Percentiles rank a stretch among this genome's conserved stretches.
Conservation (phyloP, 2,113 vertebrate species). For the Mustela nigripes region DNA sequence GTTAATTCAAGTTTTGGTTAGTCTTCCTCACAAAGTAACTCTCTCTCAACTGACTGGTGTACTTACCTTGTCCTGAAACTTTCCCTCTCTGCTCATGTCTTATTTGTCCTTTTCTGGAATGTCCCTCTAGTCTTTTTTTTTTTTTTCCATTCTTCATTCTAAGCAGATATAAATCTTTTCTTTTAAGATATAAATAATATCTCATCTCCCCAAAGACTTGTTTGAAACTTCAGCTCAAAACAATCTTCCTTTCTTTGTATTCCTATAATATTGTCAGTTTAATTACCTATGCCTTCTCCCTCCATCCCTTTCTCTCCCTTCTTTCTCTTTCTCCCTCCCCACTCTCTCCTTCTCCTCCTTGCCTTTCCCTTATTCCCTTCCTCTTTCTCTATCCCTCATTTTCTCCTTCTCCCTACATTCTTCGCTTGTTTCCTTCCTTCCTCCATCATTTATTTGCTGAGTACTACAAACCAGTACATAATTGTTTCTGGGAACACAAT, state of each 20-base stretch:
- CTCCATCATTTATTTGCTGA: neutral
- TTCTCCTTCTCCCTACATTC: no score
- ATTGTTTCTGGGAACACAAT: neutral
- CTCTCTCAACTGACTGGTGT: neutral
- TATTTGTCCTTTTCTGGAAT: neutral
- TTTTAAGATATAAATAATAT: slow-evolving; percentile 18
- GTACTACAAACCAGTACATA: neutral
- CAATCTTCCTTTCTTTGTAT: neutral
- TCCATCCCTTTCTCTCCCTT: neutral
- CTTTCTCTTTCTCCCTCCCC: neutral
- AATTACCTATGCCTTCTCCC: neutral
- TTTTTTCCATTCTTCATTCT: neutral
- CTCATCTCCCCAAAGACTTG: neutral
- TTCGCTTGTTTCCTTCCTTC: neutral
- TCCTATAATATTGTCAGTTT: neutral
- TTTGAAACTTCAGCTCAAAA: slow-evolving; percentile 11
- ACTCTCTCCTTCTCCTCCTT: neutral
- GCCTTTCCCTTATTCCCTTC: neutral
- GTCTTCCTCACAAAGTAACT: neutral
- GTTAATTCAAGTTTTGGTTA: neutral
- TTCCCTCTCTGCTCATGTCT: neutral
- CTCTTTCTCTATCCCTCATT: neutral
- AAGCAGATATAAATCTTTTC: slow-evolving; percentile 12
- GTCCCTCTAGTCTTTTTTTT: neutral
- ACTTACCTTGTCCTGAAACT: neutral